These are phyloP conservation scores for Anoura caudifer DNA, from an alignment of 2,113 vertebrate species.

Conservation along the genomic window DNA sequence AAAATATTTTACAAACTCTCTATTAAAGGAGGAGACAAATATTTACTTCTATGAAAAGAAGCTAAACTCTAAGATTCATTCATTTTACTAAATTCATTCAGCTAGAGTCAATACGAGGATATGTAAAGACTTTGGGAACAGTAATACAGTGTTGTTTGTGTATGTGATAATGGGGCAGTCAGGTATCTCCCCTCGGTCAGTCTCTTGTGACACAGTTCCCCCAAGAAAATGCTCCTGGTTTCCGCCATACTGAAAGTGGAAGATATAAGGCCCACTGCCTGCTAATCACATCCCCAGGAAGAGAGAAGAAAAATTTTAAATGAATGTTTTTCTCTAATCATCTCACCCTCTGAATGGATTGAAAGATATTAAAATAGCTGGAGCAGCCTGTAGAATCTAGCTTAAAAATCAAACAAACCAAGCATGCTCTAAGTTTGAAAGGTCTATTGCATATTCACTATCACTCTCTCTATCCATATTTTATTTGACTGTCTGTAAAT, in stretches of 20 bases:
- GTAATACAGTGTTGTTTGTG: background rate
- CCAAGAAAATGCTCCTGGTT: background rate
- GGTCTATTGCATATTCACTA: background rate
- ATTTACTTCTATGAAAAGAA: background rate
- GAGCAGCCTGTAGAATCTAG: conserved; percentile 21
- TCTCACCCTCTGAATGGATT: conserved; percentile 46
- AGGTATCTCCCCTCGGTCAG: background rate
- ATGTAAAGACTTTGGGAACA: background rate
- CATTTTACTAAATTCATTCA: background rate
- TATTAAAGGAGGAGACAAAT: background rate
- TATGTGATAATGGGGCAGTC: background rate
- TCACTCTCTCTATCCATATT: conserved; percentile 32
- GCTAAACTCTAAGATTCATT: background rate
- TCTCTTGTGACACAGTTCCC: background rate
- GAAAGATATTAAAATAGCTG: conserved; percentile 37
- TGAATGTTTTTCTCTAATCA: background rate
- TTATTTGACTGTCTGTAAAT: conserved; percentile 57
- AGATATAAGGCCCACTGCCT: background rate
- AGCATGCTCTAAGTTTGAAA: conserved; percentile 51
- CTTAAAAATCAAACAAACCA: conserved; percentile 7
- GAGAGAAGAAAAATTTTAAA: background rate
- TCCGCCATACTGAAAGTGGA: background rate
- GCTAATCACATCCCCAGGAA: background rate
- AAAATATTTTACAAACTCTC: conserved; percentile 9
- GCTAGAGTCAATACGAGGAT: background rate